These are phyloP conservation scores for Hypsibius dujardini DNA, from an alignment of 1,140 invertebrate genomes.

Conservation along the genomic window DNA sequence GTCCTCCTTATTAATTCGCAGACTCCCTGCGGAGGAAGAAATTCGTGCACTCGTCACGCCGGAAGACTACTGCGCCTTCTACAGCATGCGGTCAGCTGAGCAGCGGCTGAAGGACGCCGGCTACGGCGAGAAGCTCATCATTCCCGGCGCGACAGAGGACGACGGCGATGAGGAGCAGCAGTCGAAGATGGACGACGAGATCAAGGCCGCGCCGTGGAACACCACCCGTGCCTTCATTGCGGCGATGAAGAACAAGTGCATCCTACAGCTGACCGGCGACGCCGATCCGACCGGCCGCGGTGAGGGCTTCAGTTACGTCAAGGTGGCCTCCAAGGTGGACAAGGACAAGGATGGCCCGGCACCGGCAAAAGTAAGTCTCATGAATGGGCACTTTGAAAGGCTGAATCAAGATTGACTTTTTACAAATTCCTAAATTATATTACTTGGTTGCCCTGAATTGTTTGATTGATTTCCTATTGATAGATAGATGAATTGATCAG, in stretches of 20 bases:
- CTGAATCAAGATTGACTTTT: background rate
- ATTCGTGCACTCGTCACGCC: conserved; percentile 93
- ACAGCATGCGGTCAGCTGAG: conserved; percentile 91
- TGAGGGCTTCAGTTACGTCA: conserved; percentile 88
- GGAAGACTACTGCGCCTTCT: conserved; percentile 94
- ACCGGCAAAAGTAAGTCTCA: conserved; percentile 38
- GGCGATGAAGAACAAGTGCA: conserved; percentile 88
- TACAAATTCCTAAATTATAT: background rate
- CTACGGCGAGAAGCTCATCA: conserved; percentile 89
- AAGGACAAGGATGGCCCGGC: conserved; percentile 22
- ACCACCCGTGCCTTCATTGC: conserved; percentile 85
- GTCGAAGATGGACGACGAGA: conserved; percentile 93
- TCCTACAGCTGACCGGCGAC: conserved; percentile 73
- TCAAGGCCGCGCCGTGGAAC: conserved; percentile 68
- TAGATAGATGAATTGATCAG: background rate
- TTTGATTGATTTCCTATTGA: background rate
- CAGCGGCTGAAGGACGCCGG: conserved; percentile 88
- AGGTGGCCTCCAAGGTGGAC: conserved; percentile 68
- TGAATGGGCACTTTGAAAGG: conserved; percentile 14
- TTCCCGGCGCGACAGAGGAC: conserved; percentile 63
- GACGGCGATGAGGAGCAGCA: conserved; percentile 94
- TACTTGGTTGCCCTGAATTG: background rate
- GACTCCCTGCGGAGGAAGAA: conserved; percentile 86
- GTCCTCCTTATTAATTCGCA: conserved; percentile 23
- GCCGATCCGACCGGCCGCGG: conserved; percentile 66